Conservation (phyloP, 2,888 invertebrate species). For the Tromatobia lineatoria region DNA sequence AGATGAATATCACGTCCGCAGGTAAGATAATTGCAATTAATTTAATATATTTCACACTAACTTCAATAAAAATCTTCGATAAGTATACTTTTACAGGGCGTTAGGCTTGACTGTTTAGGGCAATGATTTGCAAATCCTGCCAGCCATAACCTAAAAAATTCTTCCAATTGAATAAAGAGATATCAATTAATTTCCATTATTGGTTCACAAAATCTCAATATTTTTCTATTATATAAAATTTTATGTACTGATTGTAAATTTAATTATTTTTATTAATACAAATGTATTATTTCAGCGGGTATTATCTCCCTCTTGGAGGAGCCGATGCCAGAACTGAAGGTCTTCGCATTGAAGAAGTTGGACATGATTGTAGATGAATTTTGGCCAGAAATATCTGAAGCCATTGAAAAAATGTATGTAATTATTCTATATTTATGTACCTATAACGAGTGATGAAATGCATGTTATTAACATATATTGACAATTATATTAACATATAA, state of each 20-base stretch:
- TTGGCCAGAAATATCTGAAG: conserved; percentile 99
- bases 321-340: conserved; percentile 96
- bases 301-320: conserved; percentile 98
- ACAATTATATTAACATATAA: too few species aligned
- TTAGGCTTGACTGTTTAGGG: conserved; percentile 53
- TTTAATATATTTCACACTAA: conserved; percentile 3
- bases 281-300: conserved; percentile 89
- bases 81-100: conserved; percentile 4
- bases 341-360: conserved; percentile 96
- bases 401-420: conserved; percentile 96
- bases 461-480: too few species aligned
- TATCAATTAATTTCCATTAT: background rate
- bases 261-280: conserved; percentile 28
- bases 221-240: background rate
- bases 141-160: conserved; percentile 77
- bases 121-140: conserved; percentile 82
- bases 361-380: conserved; percentile 98
- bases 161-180: conserved; percentile 44
- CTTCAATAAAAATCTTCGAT: background rate
- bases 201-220: background rate
- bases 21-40: conserved; percentile 74
- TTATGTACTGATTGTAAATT: background rate
- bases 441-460: too few species aligned
- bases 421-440: background rate
- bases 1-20: conserved; percentile 85